Evolutionary conservation across 2,797 vertebrate genomes (phyloP), one percentile per base, ranked within the genome.

Genomic region (Peromyscus attwateri): DNA sequence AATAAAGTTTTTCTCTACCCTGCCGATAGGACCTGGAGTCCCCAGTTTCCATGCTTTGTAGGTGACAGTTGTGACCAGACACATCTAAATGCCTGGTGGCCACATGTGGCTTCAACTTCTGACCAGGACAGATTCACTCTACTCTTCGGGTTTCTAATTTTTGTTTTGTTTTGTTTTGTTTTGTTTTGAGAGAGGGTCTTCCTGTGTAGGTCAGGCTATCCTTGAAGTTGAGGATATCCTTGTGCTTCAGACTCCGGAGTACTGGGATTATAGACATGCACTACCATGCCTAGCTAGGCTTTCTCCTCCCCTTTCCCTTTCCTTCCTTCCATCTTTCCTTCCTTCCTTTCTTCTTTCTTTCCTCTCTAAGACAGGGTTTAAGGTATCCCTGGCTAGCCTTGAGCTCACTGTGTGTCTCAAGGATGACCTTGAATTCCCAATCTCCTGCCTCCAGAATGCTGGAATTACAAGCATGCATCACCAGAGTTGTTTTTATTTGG

Each of bases 281-380:
- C 43, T 23, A 29, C 14, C n/a, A 71, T 21, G 19, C 49, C 49
- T 40, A n/a, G 52, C 25, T 57, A 21, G 6, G 16, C 91, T 40
- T 64, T 73, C 4, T 0, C 3, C 75, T 57, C 5, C 29, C 5
- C 27, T 55, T 0, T 0, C 5, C 46, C 25, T 13, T 46, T 2
- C 43, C 6, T 77, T 40, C 49, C 27, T n/a, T n/a, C n/a, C n/a
- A n/a, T n/a, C n/a, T n/a, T 46, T 4, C 3, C 10, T 23, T 3
- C 31, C 62, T 68, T 43, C 43, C 29, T 3, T 3, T 16, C 29
- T 31, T n/a, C 17, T 12, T 12, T 37, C 12, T 23, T 66, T 66
- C 60, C 43, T 37, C 17, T 34, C 23, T 71, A 55, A 87, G n/a
- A 3, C 49, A 37, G 23, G 13, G 29, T 87, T 46, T 55, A 25